Evolutionary conservation across 2,888 invertebrate species (phyloP).

Genomic region (Achlya flavicornis): DNA sequence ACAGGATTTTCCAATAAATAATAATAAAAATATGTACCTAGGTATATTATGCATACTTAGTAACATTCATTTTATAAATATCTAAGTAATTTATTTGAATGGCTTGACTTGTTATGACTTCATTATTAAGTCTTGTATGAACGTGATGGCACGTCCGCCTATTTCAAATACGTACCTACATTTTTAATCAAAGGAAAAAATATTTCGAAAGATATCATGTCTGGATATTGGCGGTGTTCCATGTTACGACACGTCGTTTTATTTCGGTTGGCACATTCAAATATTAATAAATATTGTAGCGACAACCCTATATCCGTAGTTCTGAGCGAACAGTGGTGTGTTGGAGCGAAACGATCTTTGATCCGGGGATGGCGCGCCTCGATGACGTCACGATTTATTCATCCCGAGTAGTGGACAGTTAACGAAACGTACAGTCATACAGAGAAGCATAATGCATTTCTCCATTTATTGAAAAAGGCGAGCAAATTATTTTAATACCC

Average conservation of each 20-base stretch:
- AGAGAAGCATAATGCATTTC: background rate
- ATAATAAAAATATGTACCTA: background rate
- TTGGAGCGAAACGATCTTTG: slow-evolving; percentile 69
- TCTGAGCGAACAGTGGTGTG: slow-evolving; percentile 46
- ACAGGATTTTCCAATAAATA: background rate
- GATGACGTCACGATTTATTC: slow-evolving; percentile 70
- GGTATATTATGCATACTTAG: background rate
- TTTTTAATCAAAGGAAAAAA: slow-evolving; percentile 13
- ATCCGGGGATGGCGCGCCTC: slow-evolving; percentile 61
- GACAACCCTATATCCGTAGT: slow-evolving; percentile 51
- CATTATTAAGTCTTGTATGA: background rate
- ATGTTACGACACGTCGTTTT: slow-evolving; percentile 14
- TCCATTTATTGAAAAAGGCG: background rate
- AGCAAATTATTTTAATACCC: no score
- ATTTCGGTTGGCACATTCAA: slow-evolving; percentile 14
- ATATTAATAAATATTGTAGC: slow-evolving; percentile 18
- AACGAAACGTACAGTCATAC: slow-evolving; percentile 5
- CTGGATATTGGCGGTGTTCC: slow-evolving; percentile 13
- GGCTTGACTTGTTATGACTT: background rate
- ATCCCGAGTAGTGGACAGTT: slow-evolving; percentile 40
- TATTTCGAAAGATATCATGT: slow-evolving; percentile 3
- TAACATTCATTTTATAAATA: background rate
- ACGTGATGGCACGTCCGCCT: slow-evolving; percentile 7
- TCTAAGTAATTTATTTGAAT: slow-evolving; percentile 8
- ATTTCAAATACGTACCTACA: slow-evolving; percentile 1